Conservation (phyloP, 2,888 invertebrate genomes). For the Leptinotarsa tumamoca region DNA sequence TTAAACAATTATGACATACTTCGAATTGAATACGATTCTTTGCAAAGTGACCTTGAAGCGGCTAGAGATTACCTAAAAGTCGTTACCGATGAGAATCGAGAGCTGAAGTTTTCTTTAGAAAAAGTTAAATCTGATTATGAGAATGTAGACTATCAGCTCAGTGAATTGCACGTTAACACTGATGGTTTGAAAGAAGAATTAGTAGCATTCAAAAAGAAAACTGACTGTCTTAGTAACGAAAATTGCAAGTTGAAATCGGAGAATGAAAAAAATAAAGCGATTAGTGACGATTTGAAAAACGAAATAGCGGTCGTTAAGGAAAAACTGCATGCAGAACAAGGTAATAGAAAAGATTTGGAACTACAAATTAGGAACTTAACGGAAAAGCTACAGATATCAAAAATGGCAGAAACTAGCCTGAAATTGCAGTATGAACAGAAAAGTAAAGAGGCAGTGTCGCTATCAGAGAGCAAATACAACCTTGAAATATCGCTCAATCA, state of each 20-base stretch:
- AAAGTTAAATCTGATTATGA: slow-evolving; percentile 66
- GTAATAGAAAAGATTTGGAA: slow-evolving; percentile 53
- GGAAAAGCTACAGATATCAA: slow-evolving; percentile 63
- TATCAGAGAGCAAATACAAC: slow-evolving; percentile 51
- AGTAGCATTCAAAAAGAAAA: slow-evolving; percentile 58
- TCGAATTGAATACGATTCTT: slow-evolving; percentile 49
- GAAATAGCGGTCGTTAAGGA: slow-evolving; percentile 58
- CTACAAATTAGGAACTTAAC: slow-evolving; percentile 56
- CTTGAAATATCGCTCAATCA: slow-evolving; percentile 50
- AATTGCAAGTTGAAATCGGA: slow-evolving; percentile 51
- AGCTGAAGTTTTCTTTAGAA: slow-evolving; percentile 65
- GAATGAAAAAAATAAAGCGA: slow-evolving; percentile 53
- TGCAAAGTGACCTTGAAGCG: slow-evolving; percentile 62
- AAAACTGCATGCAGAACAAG: slow-evolving; percentile 55
- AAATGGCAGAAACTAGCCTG: slow-evolving; percentile 62
- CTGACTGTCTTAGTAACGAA: slow-evolving; percentile 56
- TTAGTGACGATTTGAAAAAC: slow-evolving; percentile 53
- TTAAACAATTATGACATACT: slow-evolving; percentile 51
- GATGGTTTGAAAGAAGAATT: slow-evolving; percentile 65
- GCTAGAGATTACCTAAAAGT: slow-evolving; percentile 70
- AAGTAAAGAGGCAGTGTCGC: slow-evolving; percentile 55
- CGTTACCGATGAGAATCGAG: slow-evolving; percentile 56
- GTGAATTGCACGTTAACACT: slow-evolving; percentile 68
- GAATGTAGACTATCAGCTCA: slow-evolving; percentile 62
- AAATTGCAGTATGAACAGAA: slow-evolving; percentile 60